These are phyloP conservation scores for Daboia siamensis DNA, from an alignment of 2,113 vertebrate species.

Conservation along the genomic window DNA sequence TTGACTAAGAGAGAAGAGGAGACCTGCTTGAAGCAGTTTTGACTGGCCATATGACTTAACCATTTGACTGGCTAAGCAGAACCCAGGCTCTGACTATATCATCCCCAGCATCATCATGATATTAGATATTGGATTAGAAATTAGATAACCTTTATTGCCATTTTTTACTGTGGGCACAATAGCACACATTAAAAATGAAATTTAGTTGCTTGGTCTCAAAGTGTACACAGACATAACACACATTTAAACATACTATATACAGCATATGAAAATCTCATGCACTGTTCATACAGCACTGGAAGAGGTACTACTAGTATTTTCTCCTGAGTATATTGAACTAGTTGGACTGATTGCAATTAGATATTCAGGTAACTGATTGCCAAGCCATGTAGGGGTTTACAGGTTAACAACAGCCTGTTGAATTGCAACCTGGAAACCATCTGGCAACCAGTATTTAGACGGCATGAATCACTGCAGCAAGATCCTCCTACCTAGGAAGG, in stretches of 20 bases:
- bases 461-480: not conserved
- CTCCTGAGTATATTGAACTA: not conserved
- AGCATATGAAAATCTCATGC: not conserved
- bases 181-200: too few relatives aligned
- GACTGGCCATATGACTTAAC: not conserved
- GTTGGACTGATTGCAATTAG: not conserved
- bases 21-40: not conserved
- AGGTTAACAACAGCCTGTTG: not conserved
- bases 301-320: not conserved
- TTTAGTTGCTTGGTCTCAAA: too few relatives aligned
- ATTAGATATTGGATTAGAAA: too few relatives aligned
- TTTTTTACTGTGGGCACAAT: too few relatives aligned
- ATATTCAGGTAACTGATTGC: not conserved
- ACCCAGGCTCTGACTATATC: not conserved
- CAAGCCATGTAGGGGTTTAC: not conserved
- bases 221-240: too few relatives aligned
- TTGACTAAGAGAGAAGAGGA: not conserved
- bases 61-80: not conserved
- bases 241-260: too few relatives aligned
- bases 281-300: not conserved
- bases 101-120: not conserved
- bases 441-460: not conserved
- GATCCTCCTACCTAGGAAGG: not conserved
- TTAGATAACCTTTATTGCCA: too few relatives aligned
- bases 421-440: not conserved